Evolutionary conservation across 2,888 invertebrate species (phyloP).

Genomic region (Cantharis nigra): DNA sequence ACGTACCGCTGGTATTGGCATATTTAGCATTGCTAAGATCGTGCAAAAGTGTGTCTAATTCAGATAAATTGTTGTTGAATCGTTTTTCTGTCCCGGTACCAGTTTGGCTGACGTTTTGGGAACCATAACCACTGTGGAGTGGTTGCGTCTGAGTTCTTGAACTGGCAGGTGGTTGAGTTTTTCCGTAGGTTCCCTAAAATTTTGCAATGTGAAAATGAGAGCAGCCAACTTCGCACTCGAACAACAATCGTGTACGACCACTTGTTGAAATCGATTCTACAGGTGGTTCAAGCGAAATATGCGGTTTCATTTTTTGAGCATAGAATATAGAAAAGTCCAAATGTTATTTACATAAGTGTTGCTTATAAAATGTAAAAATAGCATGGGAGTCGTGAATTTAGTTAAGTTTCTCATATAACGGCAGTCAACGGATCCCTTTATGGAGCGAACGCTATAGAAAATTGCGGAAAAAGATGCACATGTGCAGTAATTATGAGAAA

Average conservation of each 20-base stretch:
- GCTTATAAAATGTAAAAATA: constrained; percentile 7
- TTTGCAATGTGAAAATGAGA: background rate
- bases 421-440: constrained; percentile 40
- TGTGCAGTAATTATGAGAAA: background rate
- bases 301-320: background rate
- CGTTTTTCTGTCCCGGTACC: constrained; percentile 53
- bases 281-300: constrained; percentile 40
- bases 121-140: constrained; percentile 24
- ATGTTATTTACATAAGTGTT: background rate
- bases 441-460: constrained; percentile 43
- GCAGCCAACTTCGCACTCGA: background rate
- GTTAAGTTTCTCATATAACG: constrained; percentile 40
- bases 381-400: constrained; percentile 36
- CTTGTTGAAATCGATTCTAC: constrained; percentile 47
- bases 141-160: constrained; percentile 15
- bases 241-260: constrained; percentile 28
- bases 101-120: constrained; percentile 32
- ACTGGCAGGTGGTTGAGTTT: constrained; percentile 41
- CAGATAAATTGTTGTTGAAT: constrained; percentile 78
- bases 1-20: constrained; percentile 26
- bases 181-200: constrained; percentile 50
- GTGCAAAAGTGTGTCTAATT: constrained; percentile 87
- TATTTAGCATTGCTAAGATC: constrained; percentile 80
- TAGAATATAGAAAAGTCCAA: background rate
- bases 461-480: constrained; percentile 32